These are phyloP conservation scores for Galeopterus variegatus DNA, from an alignment of 2,113 vertebrate genomes.

Conservation along the genomic window DNA sequence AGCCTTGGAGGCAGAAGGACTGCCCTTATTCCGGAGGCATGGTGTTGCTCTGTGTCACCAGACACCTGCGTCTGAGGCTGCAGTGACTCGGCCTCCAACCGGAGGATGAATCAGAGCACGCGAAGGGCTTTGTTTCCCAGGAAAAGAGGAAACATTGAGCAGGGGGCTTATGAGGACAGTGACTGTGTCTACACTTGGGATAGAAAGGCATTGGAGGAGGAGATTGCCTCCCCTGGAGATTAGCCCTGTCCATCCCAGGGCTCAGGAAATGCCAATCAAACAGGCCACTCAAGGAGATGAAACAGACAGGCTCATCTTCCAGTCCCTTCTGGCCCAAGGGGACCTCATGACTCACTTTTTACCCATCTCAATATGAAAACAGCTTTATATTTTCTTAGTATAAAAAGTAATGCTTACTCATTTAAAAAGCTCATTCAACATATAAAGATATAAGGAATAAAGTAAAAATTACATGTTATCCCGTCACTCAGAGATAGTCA, in stretches of 20 bases:
- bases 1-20: constrained; percentile 70
- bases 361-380: background rate
- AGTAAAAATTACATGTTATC: background rate
- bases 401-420: background rate
- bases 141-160: constrained; percentile 60
- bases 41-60: constrained; percentile 55
- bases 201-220: constrained; percentile 10
- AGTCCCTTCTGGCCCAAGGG: background rate
- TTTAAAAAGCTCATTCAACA: constrained; percentile 35
- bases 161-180: constrained; percentile 28
- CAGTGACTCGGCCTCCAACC: constrained; percentile 56
- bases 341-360: constrained; percentile 10
- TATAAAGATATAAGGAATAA: constrained; percentile 76
- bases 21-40: constrained; percentile 70
- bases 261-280: constrained; percentile 63
- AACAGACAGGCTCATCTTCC: constrained; percentile 40
- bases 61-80: constrained; percentile 71
- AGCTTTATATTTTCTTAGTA: constrained; percentile 73
- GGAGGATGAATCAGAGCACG: constrained; percentile 19
- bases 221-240: background rate
- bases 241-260: background rate
- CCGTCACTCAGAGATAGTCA: background rate
- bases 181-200: constrained; percentile 38
- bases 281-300: background rate
- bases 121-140: constrained; percentile 67